These are phyloP conservation scores for Corythaeola cristata DNA, from an alignment of 2,113 vertebrate species.

Conservation along the genomic window DNA sequence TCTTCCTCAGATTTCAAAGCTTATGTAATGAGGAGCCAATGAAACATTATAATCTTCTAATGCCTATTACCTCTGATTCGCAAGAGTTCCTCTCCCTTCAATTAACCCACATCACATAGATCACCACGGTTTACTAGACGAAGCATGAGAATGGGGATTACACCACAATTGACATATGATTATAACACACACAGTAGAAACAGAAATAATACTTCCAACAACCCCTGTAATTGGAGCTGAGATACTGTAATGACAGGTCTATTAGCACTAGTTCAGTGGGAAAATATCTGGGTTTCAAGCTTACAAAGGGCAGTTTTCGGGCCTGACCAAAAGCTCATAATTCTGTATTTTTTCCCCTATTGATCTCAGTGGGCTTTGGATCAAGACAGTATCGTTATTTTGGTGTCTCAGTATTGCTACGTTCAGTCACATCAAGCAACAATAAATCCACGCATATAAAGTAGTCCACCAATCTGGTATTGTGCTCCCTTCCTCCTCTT, in stretches of 20 bases:
- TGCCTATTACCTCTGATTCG: not conserved
- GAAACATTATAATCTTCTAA: conserved; percentile 5
- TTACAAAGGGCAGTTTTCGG: not conserved
- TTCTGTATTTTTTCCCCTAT: not conserved
- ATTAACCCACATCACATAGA: not conserved
- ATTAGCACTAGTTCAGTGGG: not conserved
- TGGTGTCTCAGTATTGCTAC: not conserved
- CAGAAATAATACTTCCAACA: not conserved
- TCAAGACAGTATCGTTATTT: not conserved
- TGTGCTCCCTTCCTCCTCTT: not conserved
- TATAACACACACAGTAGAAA: not conserved
- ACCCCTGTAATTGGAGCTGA: not conserved
- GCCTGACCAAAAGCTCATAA: not conserved
- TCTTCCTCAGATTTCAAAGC: conserved; percentile 20
- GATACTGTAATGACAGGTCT: not conserved
- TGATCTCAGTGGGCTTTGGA: not conserved
- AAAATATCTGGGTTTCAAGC: not conserved
- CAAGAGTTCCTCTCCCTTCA: conserved; percentile 25
- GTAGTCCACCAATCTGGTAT: not conserved
- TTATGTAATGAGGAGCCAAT: not conserved
- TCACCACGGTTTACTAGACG: not conserved
- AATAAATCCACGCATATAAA: not conserved
- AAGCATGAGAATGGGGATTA: not conserved
- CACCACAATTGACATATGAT: not conserved
- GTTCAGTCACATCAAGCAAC: not conserved